These are phyloP conservation scores for Spialia ferax DNA, from an alignment of 2,888 invertebrate species.

Conservation along the genomic window DNA sequence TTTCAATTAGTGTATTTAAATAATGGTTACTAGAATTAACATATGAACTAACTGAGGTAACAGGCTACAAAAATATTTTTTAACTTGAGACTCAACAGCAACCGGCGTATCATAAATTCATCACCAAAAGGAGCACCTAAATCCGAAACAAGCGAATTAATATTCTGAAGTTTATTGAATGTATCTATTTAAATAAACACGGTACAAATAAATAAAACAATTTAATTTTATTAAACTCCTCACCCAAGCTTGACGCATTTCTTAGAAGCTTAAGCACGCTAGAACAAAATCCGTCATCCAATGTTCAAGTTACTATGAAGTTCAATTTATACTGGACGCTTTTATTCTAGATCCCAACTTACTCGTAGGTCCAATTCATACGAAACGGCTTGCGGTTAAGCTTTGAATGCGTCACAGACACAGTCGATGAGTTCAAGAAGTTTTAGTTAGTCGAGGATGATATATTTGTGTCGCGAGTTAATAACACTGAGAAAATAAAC, in stretches of 20 bases:
- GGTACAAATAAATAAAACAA: too few species aligned
- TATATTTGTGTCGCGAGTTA: constrained; percentile 18
- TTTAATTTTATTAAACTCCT: too few species aligned
- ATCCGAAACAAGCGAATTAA: too few species aligned
- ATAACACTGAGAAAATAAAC: constrained; percentile 27
- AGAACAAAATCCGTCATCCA: neutral
- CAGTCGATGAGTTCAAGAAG: constrained; percentile 8
- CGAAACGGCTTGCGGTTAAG: constrained; percentile 16
- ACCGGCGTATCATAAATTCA: too few species aligned
- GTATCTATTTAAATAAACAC: too few species aligned
- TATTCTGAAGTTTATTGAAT: too few species aligned
- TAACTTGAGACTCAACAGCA: too few species aligned
- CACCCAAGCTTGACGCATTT: neutral
- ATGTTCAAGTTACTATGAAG: neutral
- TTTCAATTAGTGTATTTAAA: too few species aligned
- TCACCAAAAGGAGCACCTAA: too few species aligned
- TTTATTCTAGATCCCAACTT: neutral
- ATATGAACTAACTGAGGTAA: neutral
- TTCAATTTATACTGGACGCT: neutral
- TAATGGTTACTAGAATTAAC: too few species aligned
- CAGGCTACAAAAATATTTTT: neutral
- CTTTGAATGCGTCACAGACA: constrained; percentile 23
- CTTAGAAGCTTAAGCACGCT: neutral
- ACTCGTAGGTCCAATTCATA: constrained; percentile 7
- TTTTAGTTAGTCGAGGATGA: constrained; percentile 19